Evolutionary conservation across 1,140 invertebrate genomes (phyloP).

Genomic region (Battus philenor): DNA sequence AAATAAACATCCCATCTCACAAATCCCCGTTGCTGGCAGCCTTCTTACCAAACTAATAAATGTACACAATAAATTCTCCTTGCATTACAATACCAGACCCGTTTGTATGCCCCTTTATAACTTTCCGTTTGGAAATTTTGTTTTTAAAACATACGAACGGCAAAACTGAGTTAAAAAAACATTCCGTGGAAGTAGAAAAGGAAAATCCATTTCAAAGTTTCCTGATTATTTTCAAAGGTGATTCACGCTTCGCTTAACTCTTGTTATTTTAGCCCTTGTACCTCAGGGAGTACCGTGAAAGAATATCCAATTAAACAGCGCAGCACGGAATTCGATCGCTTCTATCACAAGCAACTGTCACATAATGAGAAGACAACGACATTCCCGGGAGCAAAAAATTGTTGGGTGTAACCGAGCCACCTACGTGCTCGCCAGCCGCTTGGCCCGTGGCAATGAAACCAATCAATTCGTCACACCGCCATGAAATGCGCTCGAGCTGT

Average conservation of each 20-base stretch:
- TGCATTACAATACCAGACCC: conserved; percentile 36
- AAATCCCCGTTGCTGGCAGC: conserved; percentile 42
- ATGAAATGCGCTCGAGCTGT: conserved; percentile 55
- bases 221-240: conserved; percentile 10
- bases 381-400: conserved; percentile 49
- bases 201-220: conserved; percentile 13
- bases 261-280: conserved; percentile 36
- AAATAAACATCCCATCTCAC: conserved; percentile 53
- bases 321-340: conserved; percentile 47
- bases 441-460: conserved; percentile 49
- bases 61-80: conserved; percentile 56
- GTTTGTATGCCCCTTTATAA: conserved; percentile 33
- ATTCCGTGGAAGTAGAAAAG: conserved; percentile 8
- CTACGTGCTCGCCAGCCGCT: conserved; percentile 46
- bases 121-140: conserved; percentile 24
- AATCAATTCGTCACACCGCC: conserved; percentile 63
- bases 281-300: conserved; percentile 38
- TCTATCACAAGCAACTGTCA: conserved; percentile 43
- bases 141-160: conserved; percentile 14
- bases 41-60: conserved; percentile 62
- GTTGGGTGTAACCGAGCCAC: conserved; percentile 50
- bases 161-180: conserved; percentile 9
- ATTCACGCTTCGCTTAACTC: conserved; percentile 17
- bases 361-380: conserved; percentile 52
- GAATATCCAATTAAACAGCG: conserved; percentile 54